These are phyloP conservation scores for Leucoptera coffeella DNA, from an alignment of 2,888 invertebrate species.

Conservation along the genomic window DNA sequence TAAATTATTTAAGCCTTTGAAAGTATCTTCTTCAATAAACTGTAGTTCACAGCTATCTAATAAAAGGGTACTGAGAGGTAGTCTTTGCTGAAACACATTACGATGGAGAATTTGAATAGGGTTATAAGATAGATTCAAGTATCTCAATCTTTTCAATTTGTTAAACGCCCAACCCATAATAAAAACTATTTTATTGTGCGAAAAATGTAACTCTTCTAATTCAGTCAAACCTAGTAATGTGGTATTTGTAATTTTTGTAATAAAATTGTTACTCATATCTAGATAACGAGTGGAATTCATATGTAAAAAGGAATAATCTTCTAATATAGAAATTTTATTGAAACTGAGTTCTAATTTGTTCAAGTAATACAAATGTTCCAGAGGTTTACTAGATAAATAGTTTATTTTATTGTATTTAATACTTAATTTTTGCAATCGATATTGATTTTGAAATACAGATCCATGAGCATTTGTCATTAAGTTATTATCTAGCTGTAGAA, in stretches of 20 bases:
- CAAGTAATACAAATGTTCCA: conserved; percentile 67
- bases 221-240: conserved; percentile 72
- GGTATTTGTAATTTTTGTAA: conserved; percentile 62
- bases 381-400: conserved; percentile 63
- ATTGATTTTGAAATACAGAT: conserved; percentile 70
- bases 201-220: conserved; percentile 72
- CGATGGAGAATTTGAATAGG: conserved; percentile 64
- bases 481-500: conserved; percentile 73
- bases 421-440: conserved; percentile 73
- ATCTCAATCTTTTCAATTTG: conserved; percentile 68
- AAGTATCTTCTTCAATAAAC: conserved; percentile 68
- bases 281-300: conserved; percentile 71
- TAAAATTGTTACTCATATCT: conserved; percentile 68
- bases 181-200: conserved; percentile 62
- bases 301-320: conserved; percentile 73
- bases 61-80: conserved; percentile 67
- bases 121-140: conserved; percentile 76
- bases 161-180: conserved; percentile 72
- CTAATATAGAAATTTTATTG: conserved; percentile 73
- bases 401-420: conserved; percentile 70
- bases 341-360: conserved; percentile 71
- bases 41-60: conserved; percentile 71
- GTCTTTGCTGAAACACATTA: conserved; percentile 68
- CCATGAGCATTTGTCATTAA: conserved; percentile 67
- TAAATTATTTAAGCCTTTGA: conserved; percentile 67